Evolutionary conservation across 92 coral and sea anemone species (phyloP).

Genomic region (Parazoanthus swiftii): DNA sequence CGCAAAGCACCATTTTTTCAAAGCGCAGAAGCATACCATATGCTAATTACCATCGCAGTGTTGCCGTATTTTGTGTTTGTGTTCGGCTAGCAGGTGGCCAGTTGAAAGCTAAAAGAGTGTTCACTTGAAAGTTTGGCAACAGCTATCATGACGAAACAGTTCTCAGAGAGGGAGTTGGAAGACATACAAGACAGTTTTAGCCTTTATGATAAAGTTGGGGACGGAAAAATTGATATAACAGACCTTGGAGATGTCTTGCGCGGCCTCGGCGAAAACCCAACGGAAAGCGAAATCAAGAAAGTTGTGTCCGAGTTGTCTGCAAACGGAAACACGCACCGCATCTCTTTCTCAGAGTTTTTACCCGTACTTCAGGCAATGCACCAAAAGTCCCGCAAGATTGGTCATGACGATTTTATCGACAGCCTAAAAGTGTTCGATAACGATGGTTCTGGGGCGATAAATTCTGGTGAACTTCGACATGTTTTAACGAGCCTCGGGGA

Average conservation of each 20-base stretch:
- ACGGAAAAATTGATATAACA: conserved; percentile 84
- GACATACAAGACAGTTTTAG: conserved; percentile 80
- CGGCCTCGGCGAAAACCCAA: conserved; percentile 93
- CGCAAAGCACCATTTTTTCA: not conserved
- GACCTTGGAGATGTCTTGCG: conserved; percentile 85
- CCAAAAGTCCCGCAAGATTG: conserved; percentile 70
- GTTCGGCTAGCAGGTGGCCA: conserved; percentile 39
- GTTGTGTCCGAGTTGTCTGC: conserved; percentile 87
- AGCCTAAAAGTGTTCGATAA: conserved; percentile 91
- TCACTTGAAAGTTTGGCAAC: conserved; percentile 16
- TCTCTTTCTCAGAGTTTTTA: conserved; percentile 88
- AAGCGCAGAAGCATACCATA: conserved; percentile 11
- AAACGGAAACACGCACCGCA: conserved; percentile 61
- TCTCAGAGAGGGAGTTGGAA: conserved; percentile 77
- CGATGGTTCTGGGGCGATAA: conserved; percentile 86
- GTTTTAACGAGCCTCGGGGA: conserved; percentile 93
- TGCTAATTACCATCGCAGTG: conserved; percentile 27
- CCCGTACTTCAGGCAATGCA: conserved; percentile 84
- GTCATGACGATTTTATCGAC: conserved; percentile 88
- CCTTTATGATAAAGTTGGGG: conserved; percentile 91
- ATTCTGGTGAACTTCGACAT: conserved; percentile 94
- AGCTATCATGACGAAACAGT: conserved; percentile 52
- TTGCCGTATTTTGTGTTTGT: conserved; percentile 9
- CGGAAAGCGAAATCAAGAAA: conserved; percentile 90
- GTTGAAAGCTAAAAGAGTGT: conserved; percentile 13